Conservation (phyloP, 2,888 invertebrate species). For the Drosophila quinaria region DNA sequence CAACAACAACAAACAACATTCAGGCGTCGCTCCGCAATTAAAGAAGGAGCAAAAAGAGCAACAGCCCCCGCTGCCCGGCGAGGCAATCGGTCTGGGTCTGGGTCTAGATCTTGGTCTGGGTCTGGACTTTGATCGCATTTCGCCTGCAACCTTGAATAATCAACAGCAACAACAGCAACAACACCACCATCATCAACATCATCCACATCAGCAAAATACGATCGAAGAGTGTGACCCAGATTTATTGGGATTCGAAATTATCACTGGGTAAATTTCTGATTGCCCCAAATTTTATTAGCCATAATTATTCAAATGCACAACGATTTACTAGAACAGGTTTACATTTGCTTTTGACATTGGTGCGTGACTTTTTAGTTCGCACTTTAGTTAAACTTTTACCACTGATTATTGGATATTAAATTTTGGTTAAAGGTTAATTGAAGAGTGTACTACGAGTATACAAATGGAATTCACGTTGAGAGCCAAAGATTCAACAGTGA, state of each 20-base stretch:
- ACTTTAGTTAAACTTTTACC: not conserved
- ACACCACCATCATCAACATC: not conserved
- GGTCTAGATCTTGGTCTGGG: slow-evolving; percentile 12
- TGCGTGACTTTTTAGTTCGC: slow-evolving; percentile 4
- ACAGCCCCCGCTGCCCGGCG: not conserved
- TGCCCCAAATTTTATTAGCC: slow-evolving; percentile 1
- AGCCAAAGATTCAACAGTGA: slow-evolving; percentile 8
- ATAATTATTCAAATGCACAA: slow-evolving; percentile 13
- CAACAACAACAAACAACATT: slow-evolving; percentile 43
- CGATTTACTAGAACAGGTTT: slow-evolving; percentile 6
- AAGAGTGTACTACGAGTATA: not conserved
- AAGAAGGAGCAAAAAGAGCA: slow-evolving; percentile 30
- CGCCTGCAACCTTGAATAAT: slow-evolving; percentile 41
- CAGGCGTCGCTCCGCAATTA: slow-evolving; percentile 40
- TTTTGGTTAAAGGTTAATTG: not conserved
- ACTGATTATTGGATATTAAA: not conserved
- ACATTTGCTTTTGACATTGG: not conserved
- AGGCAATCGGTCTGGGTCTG: not conserved
- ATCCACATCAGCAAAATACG: slow-evolving; percentile 50
- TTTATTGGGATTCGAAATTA: slow-evolving; percentile 95
- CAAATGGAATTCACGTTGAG: slow-evolving; percentile 15
- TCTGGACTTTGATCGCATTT: slow-evolving; percentile 35
- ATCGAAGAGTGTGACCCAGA: slow-evolving; percentile 93
- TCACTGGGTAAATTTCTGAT: slow-evolving; percentile 90
- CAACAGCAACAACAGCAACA: slow-evolving; percentile 52